Conservation (phyloP, 2,888 invertebrate genomes). For the Eudasyphora cyanicolor region DNA sequence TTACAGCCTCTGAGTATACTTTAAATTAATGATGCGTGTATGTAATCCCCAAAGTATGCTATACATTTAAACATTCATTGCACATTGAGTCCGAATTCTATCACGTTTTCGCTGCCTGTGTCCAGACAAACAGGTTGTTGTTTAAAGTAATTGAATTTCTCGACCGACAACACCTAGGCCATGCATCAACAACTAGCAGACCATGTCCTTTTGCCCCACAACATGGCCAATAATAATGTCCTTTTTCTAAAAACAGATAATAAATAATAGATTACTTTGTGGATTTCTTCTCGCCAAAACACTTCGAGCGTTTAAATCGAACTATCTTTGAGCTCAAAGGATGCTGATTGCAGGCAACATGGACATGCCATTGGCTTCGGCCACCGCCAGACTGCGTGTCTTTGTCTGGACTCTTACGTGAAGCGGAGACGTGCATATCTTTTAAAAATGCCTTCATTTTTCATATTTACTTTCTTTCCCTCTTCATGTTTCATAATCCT, state of each 20-base stretch:
- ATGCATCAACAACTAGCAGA: not conserved
- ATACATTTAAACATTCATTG: conserved; percentile 40
- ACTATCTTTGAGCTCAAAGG: not conserved
- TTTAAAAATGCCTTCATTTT: not conserved
- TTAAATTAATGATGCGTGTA: not conserved
- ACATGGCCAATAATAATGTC: not conserved
- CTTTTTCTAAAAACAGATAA: not conserved
- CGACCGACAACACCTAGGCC: not conserved
- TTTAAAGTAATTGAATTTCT: conserved; percentile 38
- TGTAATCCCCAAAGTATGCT: conserved; percentile 55
- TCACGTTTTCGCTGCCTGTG: not conserved
- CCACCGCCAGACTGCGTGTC: conserved; percentile 3
- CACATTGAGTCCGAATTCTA: not conserved
- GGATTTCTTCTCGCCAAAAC: not conserved
- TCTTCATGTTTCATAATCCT: not conserved
- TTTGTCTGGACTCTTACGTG: not conserved
- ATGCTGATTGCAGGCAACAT: too few relatives aligned
- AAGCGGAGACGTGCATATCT: not conserved
- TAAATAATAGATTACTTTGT: not conserved
- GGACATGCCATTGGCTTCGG: too few relatives aligned
- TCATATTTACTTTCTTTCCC: not conserved
- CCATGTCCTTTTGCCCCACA: not conserved
- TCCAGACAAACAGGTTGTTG: conserved; percentile 1
- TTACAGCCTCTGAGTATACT: not conserved
- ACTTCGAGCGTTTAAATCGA: not conserved